These are phyloP conservation scores for Epistrophe eligans DNA, from an alignment of 2,888 invertebrate species.

Conservation along the genomic window DNA sequence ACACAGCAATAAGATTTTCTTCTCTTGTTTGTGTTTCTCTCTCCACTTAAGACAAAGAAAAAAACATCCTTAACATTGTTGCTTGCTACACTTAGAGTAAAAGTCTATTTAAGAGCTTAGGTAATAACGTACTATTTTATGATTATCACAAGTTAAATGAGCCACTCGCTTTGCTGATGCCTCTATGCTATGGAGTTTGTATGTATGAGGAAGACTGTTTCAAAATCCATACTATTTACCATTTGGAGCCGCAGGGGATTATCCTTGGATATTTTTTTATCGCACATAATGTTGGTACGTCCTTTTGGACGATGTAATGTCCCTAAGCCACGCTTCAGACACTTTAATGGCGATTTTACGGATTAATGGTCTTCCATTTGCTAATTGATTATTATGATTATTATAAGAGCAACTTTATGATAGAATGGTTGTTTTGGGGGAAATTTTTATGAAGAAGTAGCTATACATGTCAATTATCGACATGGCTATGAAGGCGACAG, in stretches of 20 bases:
- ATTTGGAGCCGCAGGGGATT: slow-evolving; percentile 31
- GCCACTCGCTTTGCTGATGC: slow-evolving; percentile 1
- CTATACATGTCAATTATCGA: slow-evolving; percentile 34
- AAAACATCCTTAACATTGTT: slow-evolving; percentile 12
- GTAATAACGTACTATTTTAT: slow-evolving; percentile 58
- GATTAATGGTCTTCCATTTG: slow-evolving; percentile 70
- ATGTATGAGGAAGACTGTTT: slow-evolving; percentile 51
- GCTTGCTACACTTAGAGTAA: slow-evolving; percentile 45
- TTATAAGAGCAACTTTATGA: not conserved
- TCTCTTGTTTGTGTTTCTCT: not conserved
- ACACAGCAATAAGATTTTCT: not conserved
- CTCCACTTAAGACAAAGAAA: not conserved
- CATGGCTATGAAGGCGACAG: slow-evolving; percentile 35
- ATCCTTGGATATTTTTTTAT: slow-evolving; percentile 65
- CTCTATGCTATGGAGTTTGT: not conserved
- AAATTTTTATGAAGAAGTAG: slow-evolving; percentile 13
- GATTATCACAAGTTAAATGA: slow-evolving; percentile 64
- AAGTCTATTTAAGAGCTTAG: slow-evolving; percentile 67
- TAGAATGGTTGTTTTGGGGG: not conserved
- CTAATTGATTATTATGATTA: slow-evolving; percentile 67
- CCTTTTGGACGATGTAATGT: slow-evolving; percentile 24
- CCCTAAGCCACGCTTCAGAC: slow-evolving; percentile 49
- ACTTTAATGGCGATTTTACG: slow-evolving; percentile 63
- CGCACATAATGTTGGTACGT: slow-evolving; percentile 50
- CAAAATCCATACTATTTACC: slow-evolving; percentile 58